Evolutionary conservation across 2,113 vertebrate species (phyloP).

Genomic region (Podilymbus podiceps): DNA sequence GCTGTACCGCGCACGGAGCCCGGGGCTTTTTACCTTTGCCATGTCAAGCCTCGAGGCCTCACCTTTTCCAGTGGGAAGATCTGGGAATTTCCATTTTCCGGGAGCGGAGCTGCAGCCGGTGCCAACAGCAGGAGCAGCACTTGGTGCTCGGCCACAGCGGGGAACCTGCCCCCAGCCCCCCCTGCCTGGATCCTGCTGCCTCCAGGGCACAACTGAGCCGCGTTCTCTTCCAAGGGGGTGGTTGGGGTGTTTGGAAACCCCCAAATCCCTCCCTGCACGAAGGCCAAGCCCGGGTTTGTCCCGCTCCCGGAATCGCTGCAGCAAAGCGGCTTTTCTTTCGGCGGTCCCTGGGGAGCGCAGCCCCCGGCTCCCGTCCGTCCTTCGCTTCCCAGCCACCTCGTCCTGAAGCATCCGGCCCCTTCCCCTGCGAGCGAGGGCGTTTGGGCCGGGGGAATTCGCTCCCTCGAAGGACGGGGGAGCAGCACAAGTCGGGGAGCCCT

Average conservation of each 20-base stretch:
- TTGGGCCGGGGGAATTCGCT: neutral
- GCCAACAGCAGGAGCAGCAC: neutral
- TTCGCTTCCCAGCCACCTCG: neutral
- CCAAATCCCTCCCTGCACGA: neutral
- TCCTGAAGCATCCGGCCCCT: neutral
- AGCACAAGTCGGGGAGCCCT: neutral
- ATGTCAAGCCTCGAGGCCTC: neutral
- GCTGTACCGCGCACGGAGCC: neutral
- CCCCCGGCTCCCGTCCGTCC: neutral
- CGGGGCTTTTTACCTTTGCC: too few species aligned
- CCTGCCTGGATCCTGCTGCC: neutral
- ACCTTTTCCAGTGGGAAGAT: rapidly evolving
- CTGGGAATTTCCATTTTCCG: neutral
- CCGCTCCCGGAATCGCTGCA: too few species aligned
- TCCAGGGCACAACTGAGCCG: neutral
- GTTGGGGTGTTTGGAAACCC: neutral
- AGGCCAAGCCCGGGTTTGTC: too few species aligned
- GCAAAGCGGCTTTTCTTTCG: neutral
- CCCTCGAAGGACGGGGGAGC: neutral
- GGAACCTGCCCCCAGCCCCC: neutral
- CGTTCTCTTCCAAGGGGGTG: neutral
- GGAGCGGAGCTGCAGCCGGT: neutral
- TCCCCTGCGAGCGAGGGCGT: neutral
- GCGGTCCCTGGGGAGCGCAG: rapidly evolving
- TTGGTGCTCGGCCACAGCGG: neutral